Conservation (phyloP, 2,888 invertebrate species). For the Tryphoninae sp. region DNA sequence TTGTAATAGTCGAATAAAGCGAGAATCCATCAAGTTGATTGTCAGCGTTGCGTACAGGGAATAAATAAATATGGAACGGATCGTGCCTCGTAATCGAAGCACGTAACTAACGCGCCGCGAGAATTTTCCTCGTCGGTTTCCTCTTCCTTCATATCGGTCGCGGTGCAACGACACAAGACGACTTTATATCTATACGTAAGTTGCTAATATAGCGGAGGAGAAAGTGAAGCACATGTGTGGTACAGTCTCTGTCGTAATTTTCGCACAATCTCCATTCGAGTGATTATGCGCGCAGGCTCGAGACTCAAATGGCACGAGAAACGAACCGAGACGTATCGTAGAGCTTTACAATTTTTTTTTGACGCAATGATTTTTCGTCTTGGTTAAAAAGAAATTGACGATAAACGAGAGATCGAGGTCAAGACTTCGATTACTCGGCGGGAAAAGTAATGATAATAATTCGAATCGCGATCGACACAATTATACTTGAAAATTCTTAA, state of each 20-base stretch:
- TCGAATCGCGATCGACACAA: too few relatives aligned
- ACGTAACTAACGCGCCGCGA: constrained; percentile 52
- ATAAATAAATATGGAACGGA: constrained; percentile 54
- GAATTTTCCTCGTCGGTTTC: constrained; percentile 49
- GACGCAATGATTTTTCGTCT: background rate
- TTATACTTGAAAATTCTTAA: background rate
- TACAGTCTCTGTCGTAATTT: constrained; percentile 18
- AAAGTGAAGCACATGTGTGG: constrained; percentile 33
- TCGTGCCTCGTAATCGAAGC: constrained; percentile 51
- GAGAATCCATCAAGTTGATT: constrained; percentile 36
- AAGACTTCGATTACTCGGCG: too few relatives aligned
- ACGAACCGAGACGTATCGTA: background rate
- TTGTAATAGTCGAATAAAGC: constrained; percentile 3
- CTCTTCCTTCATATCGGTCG: constrained; percentile 52
- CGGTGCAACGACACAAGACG: background rate
- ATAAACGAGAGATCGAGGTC: background rate
- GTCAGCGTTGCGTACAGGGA: constrained; percentile 29
- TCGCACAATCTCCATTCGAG: constrained; percentile 6
- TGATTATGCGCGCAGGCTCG: constrained; percentile 9
- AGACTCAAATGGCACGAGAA: constrained; percentile 8
- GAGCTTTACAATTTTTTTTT: background rate
- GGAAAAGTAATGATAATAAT: too few relatives aligned
- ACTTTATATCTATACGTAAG: constrained; percentile 12
- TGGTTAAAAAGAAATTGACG: background rate
- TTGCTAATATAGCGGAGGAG: constrained; percentile 17